phyloP scores from a whole-genome alignment of 2,113 vertebrate genomes.

The Lipophrys pholis region DNA sequence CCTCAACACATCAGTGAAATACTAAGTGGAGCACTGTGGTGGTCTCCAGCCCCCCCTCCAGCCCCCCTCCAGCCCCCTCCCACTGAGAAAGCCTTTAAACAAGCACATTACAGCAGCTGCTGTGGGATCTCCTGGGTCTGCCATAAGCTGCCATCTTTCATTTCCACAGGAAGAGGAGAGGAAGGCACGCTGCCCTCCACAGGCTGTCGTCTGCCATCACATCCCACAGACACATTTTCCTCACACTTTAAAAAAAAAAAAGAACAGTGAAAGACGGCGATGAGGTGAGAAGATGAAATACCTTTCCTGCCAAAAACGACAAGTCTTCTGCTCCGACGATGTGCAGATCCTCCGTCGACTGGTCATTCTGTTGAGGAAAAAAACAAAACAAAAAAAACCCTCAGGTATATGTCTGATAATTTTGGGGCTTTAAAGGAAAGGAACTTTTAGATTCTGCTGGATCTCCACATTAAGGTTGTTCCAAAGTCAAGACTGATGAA shows the following conservation, averaged over 20 bases:
- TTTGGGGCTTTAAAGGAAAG: too few relatives aligned
- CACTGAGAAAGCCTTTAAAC: neutral
- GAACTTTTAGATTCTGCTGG: too few relatives aligned
- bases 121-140: slow-evolving; percentile 45
- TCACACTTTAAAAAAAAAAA: too few relatives aligned
- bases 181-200: slow-evolving; percentile 60
- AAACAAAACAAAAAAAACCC: neutral
- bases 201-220: slow-evolving; percentile 23
- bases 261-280: too few relatives aligned
- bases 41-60: too few relatives aligned
- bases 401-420: too few relatives aligned
- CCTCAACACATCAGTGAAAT: neutral
- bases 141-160: slow-evolving; percentile 56
- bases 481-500: too few relatives aligned
- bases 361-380: slow-evolving; percentile 83
- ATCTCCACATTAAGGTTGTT: too few relatives aligned
- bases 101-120: slow-evolving; percentile 22
- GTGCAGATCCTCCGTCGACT: slow-evolving; percentile 87
- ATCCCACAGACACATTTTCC: too few relatives aligned
- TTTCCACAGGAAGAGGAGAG: neutral
- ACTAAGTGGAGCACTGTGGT: neutral
- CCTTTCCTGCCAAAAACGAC: slow-evolving; percentile 88
- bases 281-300: slow-evolving; percentile 52
- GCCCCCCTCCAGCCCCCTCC: too few relatives aligned
- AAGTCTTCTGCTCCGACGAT: slow-evolving; percentile 89